Base-by-base conservation (phyloP, 2,113 vertebrate species). In the Haplochromis vanheusdeni region DNA sequence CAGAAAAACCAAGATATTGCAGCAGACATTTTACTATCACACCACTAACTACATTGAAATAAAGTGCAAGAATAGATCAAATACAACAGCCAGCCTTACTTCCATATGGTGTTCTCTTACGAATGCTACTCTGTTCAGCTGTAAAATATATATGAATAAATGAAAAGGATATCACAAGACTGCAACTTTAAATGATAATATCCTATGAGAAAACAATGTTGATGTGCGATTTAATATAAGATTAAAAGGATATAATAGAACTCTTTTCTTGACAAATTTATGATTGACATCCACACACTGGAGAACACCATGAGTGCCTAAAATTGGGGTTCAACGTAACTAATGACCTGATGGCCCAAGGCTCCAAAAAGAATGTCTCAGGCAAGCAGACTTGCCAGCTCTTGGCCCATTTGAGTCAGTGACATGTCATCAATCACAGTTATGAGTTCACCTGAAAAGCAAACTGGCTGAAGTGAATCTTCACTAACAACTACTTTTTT, bases 361-460 rank as follows among this genome's bases (percentile, higher is more conserved):
- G 45, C 26, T 37, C 62, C 73, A 51, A 49, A 73, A 73, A 47
- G 4, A 28, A 21, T 11, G 21, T 73, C 40, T 73, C 14, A 7
- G 37, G 40, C 40, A 51, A 51, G 73, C 17, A 13, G 73, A 77
- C 45, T n/a, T n/a, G 17, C 26, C 45, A 77, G 45, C 45, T 77
- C 45, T 28, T 19, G 42, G 42, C 70, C 23, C 9, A 28, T 75
- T 75, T 31, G 23, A 28, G 40, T 47, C 70, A 12, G 9, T 31
- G 23, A 28, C 26, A n/a, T 51, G 73, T 31, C 26, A 77, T 51
- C 73, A 77, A 77, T 33, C 26, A 28, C 26, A 75, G 23, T 75
- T 28, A 49, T 26, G 9, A 75, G 42, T 28, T 75, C 23, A 75
- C 70, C 42, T 31, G 23, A 47, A 0, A 75, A 0, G 9, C 23